Evolutionary conservation across 2,113 vertebrate species (phyloP), one percentile per base, ranked within the genome.

Genomic region (Canis aureus): DNA sequence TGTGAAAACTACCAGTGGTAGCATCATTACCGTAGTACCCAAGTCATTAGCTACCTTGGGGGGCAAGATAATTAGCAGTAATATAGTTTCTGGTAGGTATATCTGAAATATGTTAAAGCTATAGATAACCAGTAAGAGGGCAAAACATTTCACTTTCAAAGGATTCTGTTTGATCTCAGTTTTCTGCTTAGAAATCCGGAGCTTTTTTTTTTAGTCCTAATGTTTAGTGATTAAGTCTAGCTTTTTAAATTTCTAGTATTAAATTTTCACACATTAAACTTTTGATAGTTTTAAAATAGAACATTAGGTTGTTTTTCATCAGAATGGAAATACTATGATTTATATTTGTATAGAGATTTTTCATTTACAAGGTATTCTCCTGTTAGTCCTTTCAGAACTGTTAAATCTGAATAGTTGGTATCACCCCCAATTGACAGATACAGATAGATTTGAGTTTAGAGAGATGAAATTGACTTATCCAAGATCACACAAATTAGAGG

Each of bases 21-120:
- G 99, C 99, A 99, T 99, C 98, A 99, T 99, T 97, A 99, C 99
- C 0, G 99, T 99, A 51, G 99, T 99, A 55, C 99, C 99, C 76
- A 99, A 99, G 98, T 99, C 99, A 8, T 98, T 99, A 97, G 99
- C 99, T 73, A 99, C 99, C 0, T 98, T 99, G 57, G 99, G 99
- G 1, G 99, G 99, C 92, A 99, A 99, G 98, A 99, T 99, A 98
- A 99, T 99, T 99, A 99, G 99, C 99, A 99, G 99, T 98, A 99
- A 99, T 98, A 99, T 99, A 38, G 99, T 99, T 97, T 99, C 99
- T 69, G 99, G 99, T 99, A 99, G 98, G 99, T 96, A 89, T 93
- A 84, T 89, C 71, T 92, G 78, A 96, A 92, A 55, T 94, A 91
- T 91, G 11, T 85, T 86, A 67, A 89, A 86, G 43, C 23, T 91